Conservation (phyloP, 2,113 vertebrate genomes). For the Microcebus tavaratra region DNA sequence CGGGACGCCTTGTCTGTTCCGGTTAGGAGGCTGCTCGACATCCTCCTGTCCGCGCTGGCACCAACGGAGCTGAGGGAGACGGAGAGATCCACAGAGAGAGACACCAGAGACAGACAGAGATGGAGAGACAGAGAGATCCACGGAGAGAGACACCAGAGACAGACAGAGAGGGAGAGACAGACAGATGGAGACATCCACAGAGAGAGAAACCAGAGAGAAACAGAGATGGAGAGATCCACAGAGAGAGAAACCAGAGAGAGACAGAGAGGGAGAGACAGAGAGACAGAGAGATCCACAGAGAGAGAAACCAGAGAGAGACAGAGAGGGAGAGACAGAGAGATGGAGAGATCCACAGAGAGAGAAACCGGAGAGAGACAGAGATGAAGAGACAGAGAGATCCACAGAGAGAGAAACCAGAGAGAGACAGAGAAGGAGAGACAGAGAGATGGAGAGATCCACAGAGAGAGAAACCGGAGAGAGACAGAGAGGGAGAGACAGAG, state of each 20-base stretch:
- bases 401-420: fast-evolving
- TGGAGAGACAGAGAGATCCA: too few species aligned
- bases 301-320: background rate
- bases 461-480: background rate
- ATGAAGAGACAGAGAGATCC: background rate
- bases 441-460: background rate
- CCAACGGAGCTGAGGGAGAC: background rate
- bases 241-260: background rate
- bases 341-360: background rate
- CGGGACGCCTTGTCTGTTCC: too few species aligned
- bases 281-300: background rate
- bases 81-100: background rate
- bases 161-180: background rate
- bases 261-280: background rate
- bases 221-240: background rate
- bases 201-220: too few species aligned
- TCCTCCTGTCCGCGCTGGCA: background rate
- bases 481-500: background rate
- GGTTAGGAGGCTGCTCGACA: background rate
- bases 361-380: background rate
- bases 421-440: too few species aligned
- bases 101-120: background rate
- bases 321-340: fast-evolving
- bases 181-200: background rate
- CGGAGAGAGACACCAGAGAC: background rate